A percentile compares a stretch with the other conserved stretches of the same genome.
Conservation (phyloP, 2,888 invertebrate species). For the Caenorhabditis sp. region DNA sequence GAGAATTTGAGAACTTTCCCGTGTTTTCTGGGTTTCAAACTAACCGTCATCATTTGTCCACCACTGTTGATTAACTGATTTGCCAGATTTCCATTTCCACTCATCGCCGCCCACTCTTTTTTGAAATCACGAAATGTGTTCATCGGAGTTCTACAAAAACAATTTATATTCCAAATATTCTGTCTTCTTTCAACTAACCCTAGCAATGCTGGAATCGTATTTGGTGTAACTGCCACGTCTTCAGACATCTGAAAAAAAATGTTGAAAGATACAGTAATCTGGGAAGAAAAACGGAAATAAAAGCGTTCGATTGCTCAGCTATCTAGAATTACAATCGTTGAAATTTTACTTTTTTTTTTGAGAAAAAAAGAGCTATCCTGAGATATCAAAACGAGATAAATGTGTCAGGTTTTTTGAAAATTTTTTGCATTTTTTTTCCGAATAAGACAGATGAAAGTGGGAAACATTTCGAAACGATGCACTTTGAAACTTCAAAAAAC, state of each 20-base stretch:
- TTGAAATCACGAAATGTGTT: constrained; percentile 1
- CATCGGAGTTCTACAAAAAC: not conserved
- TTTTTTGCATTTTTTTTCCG: not conserved
- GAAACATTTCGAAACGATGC: not conserved
- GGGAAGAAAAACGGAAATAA: not conserved
- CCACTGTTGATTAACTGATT: constrained; percentile 5
- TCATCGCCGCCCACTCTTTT: constrained; percentile 17
- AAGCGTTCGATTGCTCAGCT: not conserved
- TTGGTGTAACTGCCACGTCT: constrained; percentile 39
- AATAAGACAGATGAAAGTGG: not conserved
- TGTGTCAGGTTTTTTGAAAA: not conserved
- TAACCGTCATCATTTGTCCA: constrained; percentile 46
- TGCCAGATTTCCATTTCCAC: not conserved
- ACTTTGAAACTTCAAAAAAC: too few relatives aligned
- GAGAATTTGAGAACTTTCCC: too few relatives aligned
- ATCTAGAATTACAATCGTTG: constrained; percentile 18
- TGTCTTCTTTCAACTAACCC: too few relatives aligned
- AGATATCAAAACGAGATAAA: constrained; percentile 15
- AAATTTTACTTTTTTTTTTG: constrained; percentile 9
- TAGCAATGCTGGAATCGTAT: constrained; percentile 16
- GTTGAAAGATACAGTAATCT: not conserved
- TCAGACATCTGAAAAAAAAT: constrained; percentile 38
- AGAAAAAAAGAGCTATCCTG: constrained; percentile 2
- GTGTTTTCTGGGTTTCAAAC: not conserved
- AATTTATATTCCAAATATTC: not conserved